A percentile compares a stretch with the other conserved stretches of the same genome.
phyloP scores from a whole-genome alignment of 2,113 vertebrate species.

The Phrynosoma platyrhinos region DNA sequence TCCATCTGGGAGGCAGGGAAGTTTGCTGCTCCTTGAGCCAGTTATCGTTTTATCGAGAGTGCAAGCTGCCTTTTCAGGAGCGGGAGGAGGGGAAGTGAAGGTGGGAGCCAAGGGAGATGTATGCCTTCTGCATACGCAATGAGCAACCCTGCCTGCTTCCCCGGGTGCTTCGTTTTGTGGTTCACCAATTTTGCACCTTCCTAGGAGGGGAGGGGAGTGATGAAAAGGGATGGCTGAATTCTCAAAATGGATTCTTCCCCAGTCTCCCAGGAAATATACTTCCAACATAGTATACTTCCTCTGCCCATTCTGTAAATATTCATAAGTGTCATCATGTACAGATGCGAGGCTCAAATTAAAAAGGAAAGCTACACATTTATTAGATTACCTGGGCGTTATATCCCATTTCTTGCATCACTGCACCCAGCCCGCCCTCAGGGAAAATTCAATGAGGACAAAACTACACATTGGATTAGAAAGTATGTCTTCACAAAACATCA shows the following conservation, averaged over 20 bases:
- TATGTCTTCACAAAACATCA: background rate
- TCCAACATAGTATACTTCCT: no score
- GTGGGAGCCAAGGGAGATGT: conserved; percentile 53
- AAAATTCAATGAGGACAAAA: conserved; percentile 5
- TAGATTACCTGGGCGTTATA: background rate
- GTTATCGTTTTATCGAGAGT: conserved; percentile 66
- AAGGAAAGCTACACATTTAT: background rate
- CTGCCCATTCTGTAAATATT: conserved; percentile 39
- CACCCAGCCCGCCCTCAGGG: conserved; percentile 7
- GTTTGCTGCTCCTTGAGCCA: conserved; percentile 50
- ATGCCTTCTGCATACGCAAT: conserved; percentile 74
- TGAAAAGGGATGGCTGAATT: conserved; percentile 51
- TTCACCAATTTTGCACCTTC: conserved; percentile 67
- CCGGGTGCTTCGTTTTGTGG: conserved; percentile 58
- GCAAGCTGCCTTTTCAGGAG: conserved; percentile 58
- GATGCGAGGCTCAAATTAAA: conserved; percentile 39
- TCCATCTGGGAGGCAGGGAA: conserved; percentile 39
- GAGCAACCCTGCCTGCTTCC: conserved; percentile 66
- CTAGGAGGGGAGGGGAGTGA: conserved; percentile 46
- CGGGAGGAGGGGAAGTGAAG: conserved; percentile 42
- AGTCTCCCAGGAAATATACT: background rate
- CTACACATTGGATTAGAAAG: background rate
- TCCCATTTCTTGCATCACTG: background rate
- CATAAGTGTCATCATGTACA: conserved; percentile 51
- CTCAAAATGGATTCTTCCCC: conserved; percentile 40